Evolutionary conservation across 2,888 invertebrate species (phyloP), one percentile per base, ranked within the genome.

Genomic region (Xiphydria camelus): DNA sequence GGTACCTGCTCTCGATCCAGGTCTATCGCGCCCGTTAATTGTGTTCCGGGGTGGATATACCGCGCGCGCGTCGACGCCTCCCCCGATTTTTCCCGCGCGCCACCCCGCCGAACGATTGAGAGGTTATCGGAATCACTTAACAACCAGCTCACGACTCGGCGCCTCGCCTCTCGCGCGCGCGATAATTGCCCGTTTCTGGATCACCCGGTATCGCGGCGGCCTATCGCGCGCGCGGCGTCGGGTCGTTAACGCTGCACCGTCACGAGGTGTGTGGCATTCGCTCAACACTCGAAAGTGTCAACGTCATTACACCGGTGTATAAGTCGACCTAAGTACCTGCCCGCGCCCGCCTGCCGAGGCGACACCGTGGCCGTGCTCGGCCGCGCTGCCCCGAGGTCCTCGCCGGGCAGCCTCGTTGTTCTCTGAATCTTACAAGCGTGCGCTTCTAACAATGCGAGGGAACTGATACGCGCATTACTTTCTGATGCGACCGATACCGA

Each of bases 51-150:
- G n/a, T n/a, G n/a, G n/a, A n/a, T n/a, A n/a, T n/a, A n/a, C n/a
- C n/a, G n/a, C 55, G 41, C 53, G 51, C 60, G 63, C 57, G 51
- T 59, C 18, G 43, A n/a, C n/a, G n/a, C n/a, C n/a, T n/a, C n/a
- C n/a, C 18, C 19, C 25, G 22, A 23, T 36, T 35, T 32, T 25
- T 32, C 21, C 31, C 6, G 4, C 26, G 10, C 15, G 12, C n/a
- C n/a, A n/a, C 26, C 58, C 61, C 50, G 14, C n/a, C n/a, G 58
- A 59, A 59, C 70, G 72, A 73, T 72, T 71, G 66, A 71, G 65
- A 68, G 73, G 68, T 73, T 72, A 73, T 74, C 70, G 65, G 65
- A 67, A 68, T 70, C 70, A 67, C 66, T 70, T 71, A 70, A 68
- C 66, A 66, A 68, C 65, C 58, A 61, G 53, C 69, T 71, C 73